Conservation (phyloP, 2,113 vertebrate genomes). For the Rhabdomys dilectus region DNA sequence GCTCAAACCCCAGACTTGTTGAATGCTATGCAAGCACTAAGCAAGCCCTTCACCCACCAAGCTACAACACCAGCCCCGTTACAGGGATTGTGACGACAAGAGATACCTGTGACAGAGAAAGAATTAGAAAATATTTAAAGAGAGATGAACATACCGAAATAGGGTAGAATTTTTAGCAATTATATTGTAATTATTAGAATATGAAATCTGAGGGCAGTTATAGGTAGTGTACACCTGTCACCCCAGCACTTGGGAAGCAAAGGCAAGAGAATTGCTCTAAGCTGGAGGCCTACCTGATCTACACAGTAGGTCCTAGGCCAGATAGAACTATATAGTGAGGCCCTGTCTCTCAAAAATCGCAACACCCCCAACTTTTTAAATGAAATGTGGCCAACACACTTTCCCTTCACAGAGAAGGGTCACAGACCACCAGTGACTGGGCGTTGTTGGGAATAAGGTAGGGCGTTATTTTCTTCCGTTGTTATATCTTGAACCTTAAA, state of each 20-base stretch:
- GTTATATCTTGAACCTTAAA: slow-evolving; percentile 53
- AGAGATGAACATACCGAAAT: not conserved
- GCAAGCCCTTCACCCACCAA: not conserved
- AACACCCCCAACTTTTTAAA: not conserved
- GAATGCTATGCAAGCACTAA: not conserved
- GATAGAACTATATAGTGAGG: not conserved
- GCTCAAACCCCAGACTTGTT: not conserved
- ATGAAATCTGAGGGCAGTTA: not conserved
- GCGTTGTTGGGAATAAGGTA: not conserved
- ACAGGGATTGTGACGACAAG: slow-evolving; percentile 12
- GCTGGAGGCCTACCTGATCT: not conserved
- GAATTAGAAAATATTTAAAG: not conserved
- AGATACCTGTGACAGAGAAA: not conserved
- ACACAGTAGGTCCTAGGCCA: not conserved
- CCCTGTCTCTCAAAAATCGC: not conserved
- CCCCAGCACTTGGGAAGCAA: not conserved
- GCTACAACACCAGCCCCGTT: no score
- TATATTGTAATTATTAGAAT: not conserved
- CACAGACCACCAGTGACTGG: not conserved
- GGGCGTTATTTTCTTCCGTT: not conserved
- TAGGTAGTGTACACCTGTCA: not conserved
- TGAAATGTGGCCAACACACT: not conserved
- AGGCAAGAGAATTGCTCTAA: not conserved
- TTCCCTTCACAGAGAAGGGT: not conserved
- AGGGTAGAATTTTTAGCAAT: not conserved